phyloP scores from a whole-genome alignment of 2,888 invertebrate species.

The Mesoligia furuncula region DNA sequence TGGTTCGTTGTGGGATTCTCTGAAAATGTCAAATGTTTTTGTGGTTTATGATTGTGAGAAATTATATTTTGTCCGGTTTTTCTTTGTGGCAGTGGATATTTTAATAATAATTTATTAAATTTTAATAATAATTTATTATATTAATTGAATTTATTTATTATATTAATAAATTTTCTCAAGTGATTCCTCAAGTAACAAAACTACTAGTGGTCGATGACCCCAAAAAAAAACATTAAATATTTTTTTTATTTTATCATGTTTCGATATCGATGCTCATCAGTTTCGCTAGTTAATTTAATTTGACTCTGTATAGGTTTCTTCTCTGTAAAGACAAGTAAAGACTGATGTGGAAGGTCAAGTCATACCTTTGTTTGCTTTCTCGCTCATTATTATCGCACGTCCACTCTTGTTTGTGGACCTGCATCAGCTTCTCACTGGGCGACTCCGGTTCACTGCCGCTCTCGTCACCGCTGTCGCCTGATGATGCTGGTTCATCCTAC shows the following conservation, averaged over 20 bases:
- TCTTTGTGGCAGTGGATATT: neutral
- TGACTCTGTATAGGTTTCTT: neutral
- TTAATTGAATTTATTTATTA: too few relatives aligned
- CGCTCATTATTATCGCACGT: slow-evolving; percentile 73
- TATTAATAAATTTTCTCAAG: too few relatives aligned
- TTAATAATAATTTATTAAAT: too few relatives aligned
- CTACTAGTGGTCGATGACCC: too few relatives aligned
- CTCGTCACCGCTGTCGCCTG: slow-evolving; percentile 89
- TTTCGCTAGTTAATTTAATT: too few relatives aligned
- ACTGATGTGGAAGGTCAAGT: neutral
- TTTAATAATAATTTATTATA: too few relatives aligned
- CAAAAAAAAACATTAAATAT: too few relatives aligned
- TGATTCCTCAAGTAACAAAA: too few relatives aligned
- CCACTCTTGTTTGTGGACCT: slow-evolving; percentile 81
- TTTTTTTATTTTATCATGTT: too few relatives aligned
- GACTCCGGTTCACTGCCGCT: slow-evolving; percentile 89
- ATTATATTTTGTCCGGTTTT: neutral
- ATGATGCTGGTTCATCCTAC: slow-evolving; percentile 88
- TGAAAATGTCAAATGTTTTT: slow-evolving; percentile 60
- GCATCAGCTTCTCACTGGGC: slow-evolving; percentile 83
- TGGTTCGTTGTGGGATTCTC: slow-evolving; percentile 78
- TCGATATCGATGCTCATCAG: too few relatives aligned
- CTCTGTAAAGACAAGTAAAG: neutral
- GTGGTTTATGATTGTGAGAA: neutral
- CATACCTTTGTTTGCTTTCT: slow-evolving; percentile 75